phyloP scores from a whole-genome alignment of 2,888 invertebrate genomes.

The Phoenoteleia sp. region DNA sequence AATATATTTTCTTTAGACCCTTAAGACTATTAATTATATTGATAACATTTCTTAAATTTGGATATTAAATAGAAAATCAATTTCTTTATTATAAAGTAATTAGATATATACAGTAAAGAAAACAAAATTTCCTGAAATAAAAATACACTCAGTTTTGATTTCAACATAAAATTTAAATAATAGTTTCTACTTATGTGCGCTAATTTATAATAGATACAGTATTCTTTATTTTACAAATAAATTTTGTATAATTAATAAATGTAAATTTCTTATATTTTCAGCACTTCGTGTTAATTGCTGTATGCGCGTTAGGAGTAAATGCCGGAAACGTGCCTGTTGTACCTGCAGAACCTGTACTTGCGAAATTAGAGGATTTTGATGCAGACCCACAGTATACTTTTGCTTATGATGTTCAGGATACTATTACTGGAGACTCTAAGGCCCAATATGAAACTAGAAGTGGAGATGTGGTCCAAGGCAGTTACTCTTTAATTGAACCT shows the following conservation, averaged over 20 bases:
- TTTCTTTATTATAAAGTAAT: no score
- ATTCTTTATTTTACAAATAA: slow-evolving; percentile 5
- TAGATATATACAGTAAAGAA: no score
- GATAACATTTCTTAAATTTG: no score
- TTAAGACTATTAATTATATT: no score
- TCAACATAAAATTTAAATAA: no score
- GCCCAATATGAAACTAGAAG: slow-evolving; percentile 80
- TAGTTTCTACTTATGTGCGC: no score
- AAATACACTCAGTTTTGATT: no score
- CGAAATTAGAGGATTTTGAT: slow-evolving; percentile 74
- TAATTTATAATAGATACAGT: no score
- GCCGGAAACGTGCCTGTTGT: slow-evolving; percentile 60
- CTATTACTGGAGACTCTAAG: slow-evolving; percentile 82
- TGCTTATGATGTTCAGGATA: slow-evolving; percentile 82
- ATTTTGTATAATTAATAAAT: no score
- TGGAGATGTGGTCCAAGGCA: slow-evolving; percentile 81
- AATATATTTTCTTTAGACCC: no score
- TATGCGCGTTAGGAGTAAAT: slow-evolving; percentile 38
- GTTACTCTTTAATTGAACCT: slow-evolving; percentile 81
- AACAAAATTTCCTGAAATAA: no score
- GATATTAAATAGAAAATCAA: no score
- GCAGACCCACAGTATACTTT: slow-evolving; percentile 76
- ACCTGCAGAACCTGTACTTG: slow-evolving; percentile 70
- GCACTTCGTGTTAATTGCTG: slow-evolving; percentile 26
- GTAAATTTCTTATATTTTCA: slow-evolving; percentile 37